These are phyloP conservation scores for Psammodynastes pulverulentus DNA, from an alignment of 2,113 vertebrate species.

Conservation along the genomic window DNA sequence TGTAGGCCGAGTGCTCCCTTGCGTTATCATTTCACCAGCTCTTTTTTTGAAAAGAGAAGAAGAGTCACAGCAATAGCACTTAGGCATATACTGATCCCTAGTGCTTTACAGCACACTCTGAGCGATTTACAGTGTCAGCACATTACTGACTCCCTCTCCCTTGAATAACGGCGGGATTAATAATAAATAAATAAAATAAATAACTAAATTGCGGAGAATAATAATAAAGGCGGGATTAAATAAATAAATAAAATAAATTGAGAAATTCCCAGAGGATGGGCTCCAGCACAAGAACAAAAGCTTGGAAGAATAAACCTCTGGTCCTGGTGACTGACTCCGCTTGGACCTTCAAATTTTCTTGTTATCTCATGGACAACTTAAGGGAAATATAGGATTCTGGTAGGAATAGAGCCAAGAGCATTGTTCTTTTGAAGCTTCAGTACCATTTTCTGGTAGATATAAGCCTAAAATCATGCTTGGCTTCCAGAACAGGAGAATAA, in stretches of 20 bases:
- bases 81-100: neutral
- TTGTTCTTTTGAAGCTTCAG: neutral
- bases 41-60: slow-evolving; percentile 16
- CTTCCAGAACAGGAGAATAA: neutral
- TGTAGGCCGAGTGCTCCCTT: neutral
- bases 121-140: neutral
- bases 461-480: neutral
- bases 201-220: too few species aligned
- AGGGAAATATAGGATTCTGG: neutral
- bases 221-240: neutral
- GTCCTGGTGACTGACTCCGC: neutral
- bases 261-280: neutral
- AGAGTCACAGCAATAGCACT: neutral
- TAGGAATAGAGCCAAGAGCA: neutral
- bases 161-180: neutral
- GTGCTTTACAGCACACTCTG: neutral
- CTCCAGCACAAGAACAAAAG: neutral
- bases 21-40: rapidly evolving
- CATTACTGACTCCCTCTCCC: neutral
- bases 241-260: neutral
- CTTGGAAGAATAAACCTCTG: neutral
- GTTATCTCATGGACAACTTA: neutral
- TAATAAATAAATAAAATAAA: too few species aligned
- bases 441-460: neutral
- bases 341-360: neutral